Evolutionary conservation across 2,797 vertebrate genomes (phyloP).

Genomic region (Pterois miles): DNA sequence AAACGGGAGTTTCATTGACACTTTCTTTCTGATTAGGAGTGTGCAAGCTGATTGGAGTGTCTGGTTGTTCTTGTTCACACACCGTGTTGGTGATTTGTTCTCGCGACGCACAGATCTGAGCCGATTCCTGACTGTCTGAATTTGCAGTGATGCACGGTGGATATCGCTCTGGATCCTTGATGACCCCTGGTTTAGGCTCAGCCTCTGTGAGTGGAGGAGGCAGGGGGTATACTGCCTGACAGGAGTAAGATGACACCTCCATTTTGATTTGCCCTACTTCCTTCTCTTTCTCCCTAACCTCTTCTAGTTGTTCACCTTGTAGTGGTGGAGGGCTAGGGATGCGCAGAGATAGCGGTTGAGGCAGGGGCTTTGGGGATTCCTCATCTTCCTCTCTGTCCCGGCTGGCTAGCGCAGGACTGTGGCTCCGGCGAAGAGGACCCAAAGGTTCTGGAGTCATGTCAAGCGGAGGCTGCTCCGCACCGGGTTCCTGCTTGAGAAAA

Average conservation of each 20-base stretch:
- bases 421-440: conserved; percentile 65
- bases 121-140: conserved; percentile 16
- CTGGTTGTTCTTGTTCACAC: conserved; percentile 45
- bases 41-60: conserved; percentile 15
- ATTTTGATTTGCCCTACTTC: conserved; percentile 74
- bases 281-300: conserved; percentile 62
- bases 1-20: conserved; percentile 53
- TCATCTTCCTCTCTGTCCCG: conserved; percentile 52
- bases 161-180: conserved; percentile 71
- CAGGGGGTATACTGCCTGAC: conserved; percentile 74
- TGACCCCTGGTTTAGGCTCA: conserved; percentile 67
- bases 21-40: conserved; percentile 62
- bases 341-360: conserved; percentile 39
- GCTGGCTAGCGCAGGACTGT: conserved; percentile 46
- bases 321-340: conserved; percentile 44
- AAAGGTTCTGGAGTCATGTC: conserved; percentile 70
- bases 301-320: conserved; percentile 29
- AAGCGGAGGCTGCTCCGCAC: conserved; percentile 77
- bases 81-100: conserved; percentile 6
- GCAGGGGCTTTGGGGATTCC: conserved; percentile 22
- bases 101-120: conserved; percentile 16
- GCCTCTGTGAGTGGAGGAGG: conserved; percentile 70
- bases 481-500: conserved; percentile 86
- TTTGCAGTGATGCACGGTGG: conserved; percentile 45
- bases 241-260: conserved; percentile 68